These are phyloP conservation scores for Tenthredo scrophulariae DNA, from an alignment of 2,888 invertebrate species.

Conservation along the genomic window DNA sequence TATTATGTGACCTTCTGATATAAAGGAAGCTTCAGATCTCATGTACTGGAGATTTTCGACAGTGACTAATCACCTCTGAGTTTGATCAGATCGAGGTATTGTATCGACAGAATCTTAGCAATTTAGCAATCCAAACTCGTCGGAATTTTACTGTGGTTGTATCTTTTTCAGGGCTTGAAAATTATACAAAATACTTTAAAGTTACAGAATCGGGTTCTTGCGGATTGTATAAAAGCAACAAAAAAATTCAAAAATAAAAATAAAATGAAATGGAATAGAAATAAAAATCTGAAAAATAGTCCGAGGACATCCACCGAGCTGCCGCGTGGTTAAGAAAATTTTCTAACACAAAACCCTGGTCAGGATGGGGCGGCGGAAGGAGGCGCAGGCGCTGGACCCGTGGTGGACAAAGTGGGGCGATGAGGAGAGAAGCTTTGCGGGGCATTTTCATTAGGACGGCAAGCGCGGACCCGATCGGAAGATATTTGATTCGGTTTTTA, in stretches of 20 bases:
- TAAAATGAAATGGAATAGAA: not conserved
- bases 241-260: not conserved
- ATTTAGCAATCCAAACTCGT: constrained; percentile 11
- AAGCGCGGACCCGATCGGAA: constrained; percentile 56
- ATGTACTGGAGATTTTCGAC: not conserved
- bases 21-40: not conserved
- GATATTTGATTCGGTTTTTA: constrained; percentile 71
- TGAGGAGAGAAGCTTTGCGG: constrained; percentile 65
- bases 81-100: not conserved
- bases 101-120: constrained; percentile 15
- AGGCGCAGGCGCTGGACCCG: constrained; percentile 17
- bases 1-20: not conserved
- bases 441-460: constrained; percentile 71
- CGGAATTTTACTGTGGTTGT: constrained; percentile 40
- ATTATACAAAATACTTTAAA: constrained; percentile 44
- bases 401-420: constrained; percentile 13
- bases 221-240: not conserved
- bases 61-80: constrained; percentile 16
- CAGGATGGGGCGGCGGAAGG: not conserved
- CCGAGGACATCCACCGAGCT: not conserved
- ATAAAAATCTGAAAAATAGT: not conserved
- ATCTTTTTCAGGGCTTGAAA: constrained; percentile 37
- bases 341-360: constrained; percentile 42
- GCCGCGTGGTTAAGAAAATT: constrained; percentile 1
- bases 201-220: constrained; percentile 37